Base-by-base conservation (phyloP, 2,113 vertebrate genomes). In the Chionodraco myersi region DNA sequence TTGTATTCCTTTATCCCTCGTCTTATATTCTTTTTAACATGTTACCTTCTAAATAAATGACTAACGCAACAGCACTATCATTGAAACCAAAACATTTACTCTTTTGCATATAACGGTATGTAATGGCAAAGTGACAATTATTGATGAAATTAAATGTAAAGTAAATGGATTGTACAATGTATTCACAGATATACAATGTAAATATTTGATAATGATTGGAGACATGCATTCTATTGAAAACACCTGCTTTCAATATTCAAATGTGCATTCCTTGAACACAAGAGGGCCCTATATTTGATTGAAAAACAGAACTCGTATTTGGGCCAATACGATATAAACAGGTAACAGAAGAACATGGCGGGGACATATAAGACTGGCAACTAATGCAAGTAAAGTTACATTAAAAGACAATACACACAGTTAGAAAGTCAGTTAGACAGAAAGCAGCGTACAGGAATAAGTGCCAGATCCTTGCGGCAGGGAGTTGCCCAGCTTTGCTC, bases 401-500 rank as follows among this genome's bases (percentile, higher is more conserved):
- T 52, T 23, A 49, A 34, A 36, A 76, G 64, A 76, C 30, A 45
- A 62, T 73, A 77, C 53, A 41, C 36, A 36, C 72, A 78, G 45
- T 73, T n/a, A 70, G 12, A 83, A 23, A 59, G 51, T 59, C 21
- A 67, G 59, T 67, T 34, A 79, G 23, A 70, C 36, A 74, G 65
- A 70, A 71, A 62, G 64, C 60, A 66, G 70, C 56, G 21, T 16
- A 63, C 14, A 66, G 76, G 78, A 66, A 15, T 71, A 77, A 75
- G 77, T 79, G 71, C 63, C 80, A 84, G 72, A n/a, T n/a, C 71
- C 75, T 81, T 86, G 70, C 59, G 44, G 85, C 75, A 91, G 89
- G 89, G 91, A 92, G 86, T 90, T 84, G 82, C 88, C 88, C 77
- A 80, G 77, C 62, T 83, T 88, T 90, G 86, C 86, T 84, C 82